Evolutionary conservation across 1,140 invertebrate species (phyloP).

Genomic region (Holotrichia oblita): DNA sequence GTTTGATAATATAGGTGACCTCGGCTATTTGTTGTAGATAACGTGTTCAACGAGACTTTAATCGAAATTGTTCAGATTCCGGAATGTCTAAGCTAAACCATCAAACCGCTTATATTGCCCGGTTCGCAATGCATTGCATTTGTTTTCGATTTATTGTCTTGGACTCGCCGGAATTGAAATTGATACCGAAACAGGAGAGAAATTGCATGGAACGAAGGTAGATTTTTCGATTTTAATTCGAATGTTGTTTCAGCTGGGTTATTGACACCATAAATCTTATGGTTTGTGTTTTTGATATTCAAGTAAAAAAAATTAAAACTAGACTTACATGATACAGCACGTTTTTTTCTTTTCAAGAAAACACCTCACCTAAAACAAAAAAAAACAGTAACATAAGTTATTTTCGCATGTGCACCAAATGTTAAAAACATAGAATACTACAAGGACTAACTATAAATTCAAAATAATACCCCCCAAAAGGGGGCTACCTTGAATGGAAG

Average conservation of each 20-base stretch:
- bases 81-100: constrained; percentile 51
- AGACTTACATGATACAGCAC: no score
- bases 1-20: constrained; percentile 48
- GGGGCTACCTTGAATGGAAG: no score
- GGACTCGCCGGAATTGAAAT: neutral
- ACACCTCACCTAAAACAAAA: no score
- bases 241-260: neutral
- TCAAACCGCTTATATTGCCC: constrained; percentile 49
- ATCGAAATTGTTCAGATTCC: constrained; percentile 52
- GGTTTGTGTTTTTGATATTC: no score
- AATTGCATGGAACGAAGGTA: neutral
- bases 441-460: no score
- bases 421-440: no score
- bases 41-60: constrained; percentile 52
- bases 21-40: constrained; percentile 48
- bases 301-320: no score
- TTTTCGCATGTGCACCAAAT: no score
- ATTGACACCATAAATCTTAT: no score
- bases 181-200: neutral
- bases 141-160: constrained; percentile 41
- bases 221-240: neutral
- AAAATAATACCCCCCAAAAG: no score
- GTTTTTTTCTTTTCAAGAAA: no score
- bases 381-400: no score
- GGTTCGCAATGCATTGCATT: constrained; percentile 45